phyloP scores from a whole-genome alignment of 2,113 vertebrate species.

The Lepus timidus region DNA sequence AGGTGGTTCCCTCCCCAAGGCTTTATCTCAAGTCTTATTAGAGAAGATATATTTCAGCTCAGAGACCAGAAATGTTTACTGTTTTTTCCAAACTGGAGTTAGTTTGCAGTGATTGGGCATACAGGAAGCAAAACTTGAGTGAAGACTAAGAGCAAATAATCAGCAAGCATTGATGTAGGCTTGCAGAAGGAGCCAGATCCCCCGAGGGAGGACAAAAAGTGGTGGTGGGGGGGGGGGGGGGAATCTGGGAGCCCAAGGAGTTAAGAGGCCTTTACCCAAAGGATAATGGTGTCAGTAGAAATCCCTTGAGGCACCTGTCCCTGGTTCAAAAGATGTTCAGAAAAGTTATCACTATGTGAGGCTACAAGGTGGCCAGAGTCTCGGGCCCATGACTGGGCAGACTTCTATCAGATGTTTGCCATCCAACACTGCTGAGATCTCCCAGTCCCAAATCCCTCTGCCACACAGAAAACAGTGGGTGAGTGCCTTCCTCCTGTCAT shows the following conservation, averaged over 20 bases:
- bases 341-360: neutral
- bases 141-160: neutral
- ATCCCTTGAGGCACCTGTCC: neutral
- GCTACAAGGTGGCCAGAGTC: neutral
- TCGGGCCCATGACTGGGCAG: neutral
- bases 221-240: no score
- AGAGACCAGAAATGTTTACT: conserved; percentile 1
- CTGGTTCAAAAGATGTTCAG: neutral
- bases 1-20: neutral
- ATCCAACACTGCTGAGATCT: neutral
- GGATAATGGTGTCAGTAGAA: neutral
- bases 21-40: neutral
- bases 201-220: neutral
- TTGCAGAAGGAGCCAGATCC: neutral
- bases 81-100: neutral
- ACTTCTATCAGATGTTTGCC: neutral
- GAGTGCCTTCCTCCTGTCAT: neutral
- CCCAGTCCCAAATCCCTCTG: neutral
- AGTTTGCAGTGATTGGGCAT: neutral
- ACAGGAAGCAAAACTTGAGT: neutral
- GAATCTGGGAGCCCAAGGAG: neutral
- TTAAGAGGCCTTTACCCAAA: neutral
- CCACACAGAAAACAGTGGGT: neutral
- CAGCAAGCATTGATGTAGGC: neutral
- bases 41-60: neutral